Percentiles rank a stretch among this genome's conserved stretches.
These are phyloP conservation scores for Agapornis canus DNA, from an alignment of 2,797 vertebrate genomes.

Conservation along the genomic window DNA sequence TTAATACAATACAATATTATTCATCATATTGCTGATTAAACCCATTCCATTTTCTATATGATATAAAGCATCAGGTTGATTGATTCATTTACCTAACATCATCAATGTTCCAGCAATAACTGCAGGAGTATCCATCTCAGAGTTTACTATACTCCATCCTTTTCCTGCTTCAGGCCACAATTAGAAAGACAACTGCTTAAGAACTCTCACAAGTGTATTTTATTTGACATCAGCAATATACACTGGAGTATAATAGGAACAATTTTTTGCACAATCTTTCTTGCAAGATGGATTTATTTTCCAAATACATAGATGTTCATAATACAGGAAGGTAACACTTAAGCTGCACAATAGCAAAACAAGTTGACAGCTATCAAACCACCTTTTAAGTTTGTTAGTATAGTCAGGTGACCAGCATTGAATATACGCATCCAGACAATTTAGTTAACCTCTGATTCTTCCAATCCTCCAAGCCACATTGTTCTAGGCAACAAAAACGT, in stretches of 20 bases:
- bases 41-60: not conserved
- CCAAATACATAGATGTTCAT: conserved; percentile 64
- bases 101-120: not conserved
- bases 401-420: conserved; percentile 26
- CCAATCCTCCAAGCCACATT: conserved; percentile 7
- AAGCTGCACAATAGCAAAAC: conserved; percentile 72
- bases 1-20: conserved; percentile 38
- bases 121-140: not conserved
- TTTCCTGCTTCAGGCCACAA: conserved; percentile 42
- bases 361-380: conserved; percentile 67
- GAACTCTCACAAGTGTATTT: conserved; percentile 64
- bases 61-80: not conserved
- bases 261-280: conserved; percentile 68
- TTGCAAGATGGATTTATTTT: conserved; percentile 69
- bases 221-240: conserved; percentile 73
- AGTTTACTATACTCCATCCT: not conserved
- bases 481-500: conserved; percentile 18
- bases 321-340: conserved; percentile 65
- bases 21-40: conserved; percentile 24
- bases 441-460: conserved; percentile 39
- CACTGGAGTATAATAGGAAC: conserved; percentile 67
- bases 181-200: conserved; percentile 62
- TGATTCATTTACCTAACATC: not conserved
- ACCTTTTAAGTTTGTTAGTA: conserved; percentile 42
- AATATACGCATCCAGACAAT: conserved; percentile 32